Evolutionary conservation across 2,888 invertebrate species (phyloP), one percentile per base, ranked within the genome.

Genomic region (Spicauda simplicius): DNA sequence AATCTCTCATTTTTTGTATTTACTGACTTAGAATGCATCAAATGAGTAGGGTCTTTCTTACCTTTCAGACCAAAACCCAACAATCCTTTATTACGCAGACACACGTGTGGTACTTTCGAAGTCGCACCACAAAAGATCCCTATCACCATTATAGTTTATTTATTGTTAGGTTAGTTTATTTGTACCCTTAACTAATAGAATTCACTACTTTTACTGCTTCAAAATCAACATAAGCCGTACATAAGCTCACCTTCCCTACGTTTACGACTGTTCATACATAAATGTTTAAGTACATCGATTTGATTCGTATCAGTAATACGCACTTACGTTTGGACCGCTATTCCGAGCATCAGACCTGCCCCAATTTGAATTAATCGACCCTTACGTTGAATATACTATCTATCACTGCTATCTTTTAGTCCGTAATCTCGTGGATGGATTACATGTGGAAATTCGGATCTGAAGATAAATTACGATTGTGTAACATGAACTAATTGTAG

Each of bases 301-400:
- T 52, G 64, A 64, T 64, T 53, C 57, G 57, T 53, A 58, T 64
- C 64, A 58, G 64, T 58, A 64, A 64, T 64, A 64, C 58, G 58
- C 41, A 64, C 57, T 64, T 53, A 64, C 64, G 58, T 41, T 64
- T 52, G 52, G 64, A 56, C 64, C 50, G 30, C 64, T 6, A 64
- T 64, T 57, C 10, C 19, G 41, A 5, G 37, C 20, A 19, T 41
- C 57, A 59, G 65, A 58, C 53, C 45, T 41, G 45, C 54, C 41
- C 64, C 64, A 59, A 65, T 65, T 65, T 59, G 64, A 65, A 65
- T 65, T 65, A 65, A 65, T 65, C 64, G 64, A 65, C 64, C 64
- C 64, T 65, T 53, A 58, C 58, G 53, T 59, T 59, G 18, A 33
- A 53, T 50, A 41, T 65, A 41, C 53, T 58, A 58, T 65, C 64